Evolutionary conservation across 1,140 invertebrate species (phyloP).

Genomic region (Agrilus planipennis): DNA sequence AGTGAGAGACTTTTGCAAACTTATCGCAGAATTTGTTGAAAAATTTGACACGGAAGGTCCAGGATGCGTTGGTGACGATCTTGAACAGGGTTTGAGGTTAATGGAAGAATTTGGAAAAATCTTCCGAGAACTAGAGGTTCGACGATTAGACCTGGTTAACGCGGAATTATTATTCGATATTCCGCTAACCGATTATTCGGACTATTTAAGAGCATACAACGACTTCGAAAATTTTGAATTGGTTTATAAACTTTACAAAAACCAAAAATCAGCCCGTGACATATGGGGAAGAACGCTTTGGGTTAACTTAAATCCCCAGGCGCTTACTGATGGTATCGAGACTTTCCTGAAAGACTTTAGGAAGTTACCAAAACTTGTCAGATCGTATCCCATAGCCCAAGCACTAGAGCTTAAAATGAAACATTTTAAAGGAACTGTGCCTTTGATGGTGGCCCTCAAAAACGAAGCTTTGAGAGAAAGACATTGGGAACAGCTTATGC

Average conservation of each 20-base stretch:
- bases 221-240: slow-evolving; percentile 62
- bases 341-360: slow-evolving; percentile 67
- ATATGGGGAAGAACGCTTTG: slow-evolving; percentile 77
- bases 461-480: slow-evolving; percentile 78
- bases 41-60: slow-evolving; percentile 65
- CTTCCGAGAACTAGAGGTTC: slow-evolving; percentile 52
- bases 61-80: slow-evolving; percentile 57
- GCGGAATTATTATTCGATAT: slow-evolving; percentile 81
- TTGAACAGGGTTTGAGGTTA: slow-evolving; percentile 56
- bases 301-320: slow-evolving; percentile 72
- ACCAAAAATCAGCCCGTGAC: slow-evolving; percentile 63
- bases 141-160: slow-evolving; percentile 56
- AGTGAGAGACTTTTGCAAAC: slow-evolving; percentile 56
- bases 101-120: slow-evolving; percentile 59
- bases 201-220: slow-evolving; percentile 54
- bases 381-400: slow-evolving; percentile 45
- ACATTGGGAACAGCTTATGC: slow-evolving; percentile 82
- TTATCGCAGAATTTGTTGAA: slow-evolving; percentile 54
- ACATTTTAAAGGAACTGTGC: slow-evolving; percentile 75
- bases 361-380: slow-evolving; percentile 44
- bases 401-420: slow-evolving; percentile 73
- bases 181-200: slow-evolving; percentile 66
- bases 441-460: slow-evolving; percentile 80
- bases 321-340: slow-evolving; percentile 77
- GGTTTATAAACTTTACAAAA: slow-evolving; percentile 67